Base-by-base conservation (phyloP, 2,888 invertebrate genomes). In the Pheosia tremula region DNA sequence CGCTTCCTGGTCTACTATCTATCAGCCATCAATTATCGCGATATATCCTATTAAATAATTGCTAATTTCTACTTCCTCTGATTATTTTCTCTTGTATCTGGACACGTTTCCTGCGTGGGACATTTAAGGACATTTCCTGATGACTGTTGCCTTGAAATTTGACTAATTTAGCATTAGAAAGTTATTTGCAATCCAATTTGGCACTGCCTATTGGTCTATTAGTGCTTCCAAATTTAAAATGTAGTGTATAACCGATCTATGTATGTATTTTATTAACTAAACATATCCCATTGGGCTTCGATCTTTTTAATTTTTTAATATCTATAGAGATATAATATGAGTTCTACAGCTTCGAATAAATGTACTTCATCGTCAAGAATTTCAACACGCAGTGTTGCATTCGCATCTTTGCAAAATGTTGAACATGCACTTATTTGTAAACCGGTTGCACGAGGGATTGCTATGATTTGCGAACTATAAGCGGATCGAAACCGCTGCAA, bases 1-100 rank as follows among this genome's bases (percentile, higher is more conserved):
- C 61, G 68, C 72, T 72, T 74, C 75, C 75, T 69, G 64, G 59
- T 69, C 58, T 9, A 41, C n/a, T 54, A 45, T 58, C 65, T 68
- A 63, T 73, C 61, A 65, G 56, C 52, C 41, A 59, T 59, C 55
- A 52, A 36, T n/a, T 45, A 47, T 8, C 64, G 62, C 61, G 63
- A 61, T 70, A 64, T 53, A 53, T 9, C 47, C 10, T 4, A 38
- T 36, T 10, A 53, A 53, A 11, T 5, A 11, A 5, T 37, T 53
- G 7, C 11, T 6, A 38, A 53, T 11, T 53, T 53, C 13, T 4
- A 37, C 37, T 37, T 53, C 36, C 37, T 37, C 10, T 24, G 9
- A 50, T 9, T 9, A 24, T 24, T 50, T 50, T 24, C 24, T 37
- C 38, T 37, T 53, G 2, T 37, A 37, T 53, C 6, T 6, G 50